Evolutionary conservation across 37 sponge, comb jelly and placozoan species (phyloP).

Genomic region (Halisarca cf. caerulea): DNA sequence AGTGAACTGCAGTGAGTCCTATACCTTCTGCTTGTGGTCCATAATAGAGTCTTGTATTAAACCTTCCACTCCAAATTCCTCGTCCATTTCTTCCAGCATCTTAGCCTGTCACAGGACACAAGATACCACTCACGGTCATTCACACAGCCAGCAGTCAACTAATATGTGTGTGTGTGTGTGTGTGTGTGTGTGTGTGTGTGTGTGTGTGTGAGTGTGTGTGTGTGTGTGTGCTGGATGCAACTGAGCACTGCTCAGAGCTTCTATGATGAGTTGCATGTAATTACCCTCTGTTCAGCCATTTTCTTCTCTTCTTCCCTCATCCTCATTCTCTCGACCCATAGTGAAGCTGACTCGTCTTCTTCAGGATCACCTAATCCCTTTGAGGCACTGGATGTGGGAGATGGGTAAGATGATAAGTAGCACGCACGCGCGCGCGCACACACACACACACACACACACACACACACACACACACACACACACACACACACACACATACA

Average conservation of each 20-base stretch:
- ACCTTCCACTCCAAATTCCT: slow-evolving; percentile 84
- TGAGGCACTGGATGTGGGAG: slow-evolving; percentile 33
- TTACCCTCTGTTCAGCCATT: slow-evolving; percentile 71
- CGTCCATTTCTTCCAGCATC: slow-evolving; percentile 86
- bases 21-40: slow-evolving; percentile 20
- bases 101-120: too few species aligned
- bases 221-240: too few species aligned
- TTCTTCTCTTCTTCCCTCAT: slow-evolving; percentile 62
- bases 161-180: too few species aligned
- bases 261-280: too few species aligned
- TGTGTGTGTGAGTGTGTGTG: too few species aligned
- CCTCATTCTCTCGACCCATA: slow-evolving; percentile 75
- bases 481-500: slow-evolving; percentile 43
- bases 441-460: slow-evolving; percentile 42
- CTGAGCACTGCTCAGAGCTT: too few species aligned
- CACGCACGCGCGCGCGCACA: slow-evolving; percentile 35
- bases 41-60: slow-evolving; percentile 44
- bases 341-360: slow-evolving; percentile 44
- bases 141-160: neutral
- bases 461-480: slow-evolving; percentile 27
- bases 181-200: too few species aligned
- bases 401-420: neutral
- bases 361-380: slow-evolving; percentile 50
- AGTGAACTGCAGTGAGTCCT: neutral
- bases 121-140: too few species aligned